Percentiles rank a stretch among this genome's conserved stretches.
Evolutionary conservation across 1,140 invertebrate genomes (phyloP).

Genomic region (Neuroterus valhalla): DNA sequence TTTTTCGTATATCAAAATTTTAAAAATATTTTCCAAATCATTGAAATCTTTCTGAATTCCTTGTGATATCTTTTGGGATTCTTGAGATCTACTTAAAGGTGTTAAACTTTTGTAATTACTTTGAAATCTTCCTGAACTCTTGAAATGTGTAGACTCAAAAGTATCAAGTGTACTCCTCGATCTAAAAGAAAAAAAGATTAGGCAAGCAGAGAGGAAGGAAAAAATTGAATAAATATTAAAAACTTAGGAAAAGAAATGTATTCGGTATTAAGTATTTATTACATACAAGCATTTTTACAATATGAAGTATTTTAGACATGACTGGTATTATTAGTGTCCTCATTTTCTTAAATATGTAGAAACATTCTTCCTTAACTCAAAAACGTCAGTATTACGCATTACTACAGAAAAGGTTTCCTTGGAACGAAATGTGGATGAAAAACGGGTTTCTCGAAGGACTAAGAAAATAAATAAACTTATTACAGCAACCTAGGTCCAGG

Average conservation of each 20-base stretch:
- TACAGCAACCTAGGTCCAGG: slow-evolving; percentile 33
- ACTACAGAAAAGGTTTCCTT: slow-evolving; percentile 55
- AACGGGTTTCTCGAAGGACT: slow-evolving; percentile 40
- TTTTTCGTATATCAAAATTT: too few species aligned
- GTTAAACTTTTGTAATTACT: too few species aligned
- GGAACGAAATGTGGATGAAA: slow-evolving; percentile 47
- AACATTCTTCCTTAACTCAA: slow-evolving; percentile 56
- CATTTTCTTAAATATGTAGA: slow-evolving; percentile 55
- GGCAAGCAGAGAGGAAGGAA: not conserved
- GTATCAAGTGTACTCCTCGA: too few species aligned
- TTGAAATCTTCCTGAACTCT: too few species aligned
- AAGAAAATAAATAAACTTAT: slow-evolving; percentile 42
- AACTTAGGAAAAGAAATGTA: not conserved
- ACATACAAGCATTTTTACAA: slow-evolving; percentile 68
- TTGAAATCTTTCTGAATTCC: too few species aligned
- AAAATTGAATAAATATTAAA: not conserved
- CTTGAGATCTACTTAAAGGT: too few species aligned
- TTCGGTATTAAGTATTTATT: slow-evolving; percentile 65
- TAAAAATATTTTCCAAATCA: too few species aligned
- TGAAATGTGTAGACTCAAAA: too few species aligned
- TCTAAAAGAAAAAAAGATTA: too few species aligned
- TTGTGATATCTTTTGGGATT: too few species aligned
- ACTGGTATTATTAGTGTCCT: slow-evolving; percentile 63
- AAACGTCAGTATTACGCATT: slow-evolving; percentile 51
- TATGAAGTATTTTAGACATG: slow-evolving; percentile 66